Evolutionary conservation across 2,888 invertebrate genomes (phyloP).

Genomic region (Eucera pruinosa): DNA sequence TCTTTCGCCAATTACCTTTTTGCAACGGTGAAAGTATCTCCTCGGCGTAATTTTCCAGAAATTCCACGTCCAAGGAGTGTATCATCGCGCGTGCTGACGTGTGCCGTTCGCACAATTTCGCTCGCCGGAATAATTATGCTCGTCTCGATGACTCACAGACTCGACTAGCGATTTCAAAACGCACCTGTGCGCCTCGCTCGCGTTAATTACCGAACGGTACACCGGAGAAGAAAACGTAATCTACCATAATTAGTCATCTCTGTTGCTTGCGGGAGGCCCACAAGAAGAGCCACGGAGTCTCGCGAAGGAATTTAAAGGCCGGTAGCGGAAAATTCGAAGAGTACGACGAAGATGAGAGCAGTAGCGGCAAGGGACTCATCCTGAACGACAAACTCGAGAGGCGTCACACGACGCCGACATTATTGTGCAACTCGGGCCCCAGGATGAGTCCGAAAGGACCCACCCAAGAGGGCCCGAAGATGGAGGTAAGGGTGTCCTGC

Average conservation of each 20-base stretch:
- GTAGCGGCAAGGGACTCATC: constrained; percentile 32
- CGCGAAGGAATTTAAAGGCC: too few relatives aligned
- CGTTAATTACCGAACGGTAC: too few relatives aligned
- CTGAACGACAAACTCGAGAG: constrained; percentile 76
- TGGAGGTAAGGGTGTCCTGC: constrained; percentile 82
- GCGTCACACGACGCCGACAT: constrained; percentile 76
- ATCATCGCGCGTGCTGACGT: background rate
- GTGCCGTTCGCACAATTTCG: constrained; percentile 12
- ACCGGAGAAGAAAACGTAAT: too few relatives aligned
- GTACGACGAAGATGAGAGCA: constrained; percentile 2
- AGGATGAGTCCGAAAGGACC: constrained; percentile 82
- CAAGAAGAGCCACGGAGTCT: background rate
- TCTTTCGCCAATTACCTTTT: constrained; percentile 9
- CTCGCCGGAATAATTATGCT: background rate
- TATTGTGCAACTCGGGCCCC: constrained; percentile 39
- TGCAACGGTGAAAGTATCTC: constrained; percentile 21
- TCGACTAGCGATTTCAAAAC: too few relatives aligned
- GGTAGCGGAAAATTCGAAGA: background rate
- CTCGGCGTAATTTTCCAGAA: constrained; percentile 45
- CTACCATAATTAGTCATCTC: background rate
- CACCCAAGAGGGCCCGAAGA: constrained; percentile 76
- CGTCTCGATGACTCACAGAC: constrained; percentile 23
- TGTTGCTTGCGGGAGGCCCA: background rate
- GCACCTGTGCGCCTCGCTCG: too few relatives aligned
- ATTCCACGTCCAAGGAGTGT: background rate